Evolutionary conservation across 2,113 vertebrate genomes (phyloP).

Genomic region (Brienomyrus brachyistius): DNA sequence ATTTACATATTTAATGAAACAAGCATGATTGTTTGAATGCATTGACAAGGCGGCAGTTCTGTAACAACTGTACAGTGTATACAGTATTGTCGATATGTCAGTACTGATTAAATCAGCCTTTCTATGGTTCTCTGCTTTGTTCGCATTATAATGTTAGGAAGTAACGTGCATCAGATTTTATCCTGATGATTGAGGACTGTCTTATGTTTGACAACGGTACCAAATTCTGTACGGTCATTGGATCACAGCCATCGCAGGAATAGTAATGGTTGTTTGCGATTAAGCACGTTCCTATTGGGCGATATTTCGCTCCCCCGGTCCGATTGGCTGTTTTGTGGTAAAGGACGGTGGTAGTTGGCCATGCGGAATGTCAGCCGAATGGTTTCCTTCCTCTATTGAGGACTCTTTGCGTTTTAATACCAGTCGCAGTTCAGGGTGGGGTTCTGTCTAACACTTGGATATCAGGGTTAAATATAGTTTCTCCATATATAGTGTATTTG

Average conservation of each 20-base stretch:
- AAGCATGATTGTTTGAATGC: not conserved
- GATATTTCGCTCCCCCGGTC: not conserved
- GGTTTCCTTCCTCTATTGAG: slow-evolving; percentile 41
- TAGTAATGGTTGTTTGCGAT: slow-evolving; percentile 14
- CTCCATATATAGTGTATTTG: not conserved
- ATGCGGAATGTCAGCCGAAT: slow-evolving; percentile 22
- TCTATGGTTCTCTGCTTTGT: not conserved
- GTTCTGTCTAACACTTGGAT: slow-evolving; percentile 21
- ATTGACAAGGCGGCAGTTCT: not conserved
- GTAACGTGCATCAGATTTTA: not conserved
- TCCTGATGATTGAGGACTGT: not conserved
- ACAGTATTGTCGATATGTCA: not conserved
- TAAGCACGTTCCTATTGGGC: not conserved
- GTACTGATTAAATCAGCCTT: not conserved
- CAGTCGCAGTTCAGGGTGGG: slow-evolving; percentile 32
- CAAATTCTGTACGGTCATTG: not conserved
- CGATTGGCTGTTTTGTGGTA: slow-evolving; percentile 19
- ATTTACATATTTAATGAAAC: not conserved
- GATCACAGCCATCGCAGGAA: not conserved
- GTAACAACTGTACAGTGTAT: not conserved
- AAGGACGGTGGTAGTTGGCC: slow-evolving; percentile 19
- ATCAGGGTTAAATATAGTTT: not conserved
- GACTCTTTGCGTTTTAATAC: slow-evolving; percentile 25
- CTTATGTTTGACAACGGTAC: not conserved
- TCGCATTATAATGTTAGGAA: not conserved